A percentile compares a stretch with the other conserved stretches of the same genome.
Evolutionary conservation across 2,113 vertebrate genomes (phyloP).

Genomic region (Brachirus orientalis): DNA sequence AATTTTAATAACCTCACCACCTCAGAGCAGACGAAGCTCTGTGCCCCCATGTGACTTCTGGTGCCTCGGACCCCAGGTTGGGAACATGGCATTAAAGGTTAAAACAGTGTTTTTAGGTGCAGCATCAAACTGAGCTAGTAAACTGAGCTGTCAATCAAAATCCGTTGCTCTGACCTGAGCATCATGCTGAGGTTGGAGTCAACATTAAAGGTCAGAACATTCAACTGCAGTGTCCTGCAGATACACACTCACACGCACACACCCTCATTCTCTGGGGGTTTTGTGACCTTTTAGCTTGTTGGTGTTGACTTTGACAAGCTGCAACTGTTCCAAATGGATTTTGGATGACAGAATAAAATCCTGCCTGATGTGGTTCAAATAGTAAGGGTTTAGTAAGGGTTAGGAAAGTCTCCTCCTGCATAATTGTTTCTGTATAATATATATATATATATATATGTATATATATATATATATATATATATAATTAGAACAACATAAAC

Average conservation of each 20-base stretch:
- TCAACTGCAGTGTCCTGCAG: slow-evolving; percentile 4
- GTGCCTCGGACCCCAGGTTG: too few species aligned
- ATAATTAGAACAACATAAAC: too few species aligned
- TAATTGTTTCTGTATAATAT: too few species aligned
- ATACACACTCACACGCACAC: slow-evolving; percentile 8
- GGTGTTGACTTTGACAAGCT: slow-evolving; percentile 19
- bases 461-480: too few species aligned
- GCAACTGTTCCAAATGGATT: neutral
- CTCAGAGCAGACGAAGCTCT: too few species aligned
- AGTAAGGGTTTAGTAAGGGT: too few species aligned
- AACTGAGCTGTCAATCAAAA: slow-evolving; percentile 23
- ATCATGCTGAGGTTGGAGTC: slow-evolving; percentile 34
- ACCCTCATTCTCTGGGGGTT: slow-evolving; percentile 12
- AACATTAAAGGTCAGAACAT: slow-evolving; percentile 54
- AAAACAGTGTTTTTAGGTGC: neutral
- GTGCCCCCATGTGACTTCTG: too few species aligned
- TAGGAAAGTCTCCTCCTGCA: too few species aligned
- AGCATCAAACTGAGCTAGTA: too few species aligned
- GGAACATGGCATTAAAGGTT: too few species aligned
- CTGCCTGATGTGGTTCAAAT: neutral
- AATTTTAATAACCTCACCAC: too few species aligned
- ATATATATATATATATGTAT: too few species aligned
- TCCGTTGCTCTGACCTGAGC: slow-evolving; percentile 24
- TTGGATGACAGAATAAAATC: neutral
- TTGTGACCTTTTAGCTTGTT: slow-evolving; percentile 46